Evolutionary conservation across 2,113 vertebrate genomes (phyloP).

Genomic region (Seriola quinqueradiata): DNA sequence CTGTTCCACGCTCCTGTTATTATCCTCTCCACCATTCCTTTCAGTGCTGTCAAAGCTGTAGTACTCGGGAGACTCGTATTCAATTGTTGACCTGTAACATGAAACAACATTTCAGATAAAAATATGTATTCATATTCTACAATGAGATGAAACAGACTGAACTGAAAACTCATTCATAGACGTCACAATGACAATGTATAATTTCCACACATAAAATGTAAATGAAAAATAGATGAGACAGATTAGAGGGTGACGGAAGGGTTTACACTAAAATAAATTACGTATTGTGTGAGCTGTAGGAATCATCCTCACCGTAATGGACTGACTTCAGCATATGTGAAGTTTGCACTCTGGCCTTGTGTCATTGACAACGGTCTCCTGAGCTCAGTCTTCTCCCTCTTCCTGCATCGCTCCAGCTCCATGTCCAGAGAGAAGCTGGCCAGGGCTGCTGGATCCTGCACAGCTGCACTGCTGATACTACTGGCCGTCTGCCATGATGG

Average conservation of each 20-base stretch:
- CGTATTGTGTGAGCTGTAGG: not conserved
- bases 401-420: slow-evolving; percentile 43
- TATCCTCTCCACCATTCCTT: not conserved
- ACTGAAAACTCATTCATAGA: too few species aligned
- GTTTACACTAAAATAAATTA: not conserved
- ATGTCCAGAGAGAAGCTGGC: slow-evolving; percentile 53
- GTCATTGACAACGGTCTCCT: not conserved
- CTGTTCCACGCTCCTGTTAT: not conserved
- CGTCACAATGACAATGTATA: too few species aligned
- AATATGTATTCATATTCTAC: not conserved
- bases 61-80: slow-evolving; percentile 36
- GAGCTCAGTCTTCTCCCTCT: not conserved
- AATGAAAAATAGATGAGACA: too few species aligned
- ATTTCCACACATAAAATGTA: too few species aligned
- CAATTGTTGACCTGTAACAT: slow-evolving; percentile 6
- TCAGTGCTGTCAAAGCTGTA: slow-evolving; percentile 51
- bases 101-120: not conserved
- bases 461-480: not conserved
- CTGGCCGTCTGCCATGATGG: not conserved
- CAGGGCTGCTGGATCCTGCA: slow-evolving; percentile 19
- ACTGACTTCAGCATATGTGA: not conserved
- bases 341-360: not conserved
- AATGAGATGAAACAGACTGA: not conserved
- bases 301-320: slow-evolving; percentile 24
- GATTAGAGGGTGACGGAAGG: too few species aligned